phyloP scores from a whole-genome alignment of 2,888 invertebrate genomes.

The Mimumesa dahlbomi region DNA sequence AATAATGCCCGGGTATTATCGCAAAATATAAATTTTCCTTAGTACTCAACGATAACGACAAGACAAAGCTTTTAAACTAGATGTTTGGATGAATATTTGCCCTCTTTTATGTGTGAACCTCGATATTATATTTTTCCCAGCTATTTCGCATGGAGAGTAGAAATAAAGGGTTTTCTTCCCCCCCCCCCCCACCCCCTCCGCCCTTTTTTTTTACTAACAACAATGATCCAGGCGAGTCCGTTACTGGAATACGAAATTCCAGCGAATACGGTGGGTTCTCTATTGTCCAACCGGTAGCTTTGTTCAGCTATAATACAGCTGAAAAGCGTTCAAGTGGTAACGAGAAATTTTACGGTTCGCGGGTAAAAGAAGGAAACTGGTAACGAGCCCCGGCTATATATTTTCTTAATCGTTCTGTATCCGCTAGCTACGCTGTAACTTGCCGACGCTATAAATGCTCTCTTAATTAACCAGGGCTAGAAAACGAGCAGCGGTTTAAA shows the following conservation, averaged over 20 bases:
- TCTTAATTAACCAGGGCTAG: constrained; percentile 38
- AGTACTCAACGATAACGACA: no score
- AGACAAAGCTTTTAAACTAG: no score
- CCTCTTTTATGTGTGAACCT: no score
- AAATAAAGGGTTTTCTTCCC: background rate
- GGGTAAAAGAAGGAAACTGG: constrained; percentile 1
- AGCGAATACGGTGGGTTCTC: constrained; percentile 20
- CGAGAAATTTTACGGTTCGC: constrained; percentile 32
- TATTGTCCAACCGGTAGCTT: constrained; percentile 29
- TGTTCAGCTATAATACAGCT: constrained; percentile 31
- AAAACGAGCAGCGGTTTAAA: constrained; percentile 19
- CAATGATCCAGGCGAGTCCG: constrained; percentile 17
- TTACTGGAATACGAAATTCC: constrained; percentile 24
- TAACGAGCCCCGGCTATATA: constrained; percentile 23
- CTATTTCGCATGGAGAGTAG: no score
- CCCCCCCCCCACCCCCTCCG: background rate
- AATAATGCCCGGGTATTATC: no score
- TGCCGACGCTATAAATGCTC: constrained; percentile 22
- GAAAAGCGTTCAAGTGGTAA: constrained; percentile 32
- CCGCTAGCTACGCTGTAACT: background rate
- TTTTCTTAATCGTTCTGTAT: constrained; percentile 32
- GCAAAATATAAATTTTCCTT: no score
- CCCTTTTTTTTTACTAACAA: background rate
- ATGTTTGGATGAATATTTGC: no score
- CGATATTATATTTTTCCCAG: background rate